phyloP scores from a whole-genome alignment of 2,888 invertebrate species.

The Syritta pipiens region DNA sequence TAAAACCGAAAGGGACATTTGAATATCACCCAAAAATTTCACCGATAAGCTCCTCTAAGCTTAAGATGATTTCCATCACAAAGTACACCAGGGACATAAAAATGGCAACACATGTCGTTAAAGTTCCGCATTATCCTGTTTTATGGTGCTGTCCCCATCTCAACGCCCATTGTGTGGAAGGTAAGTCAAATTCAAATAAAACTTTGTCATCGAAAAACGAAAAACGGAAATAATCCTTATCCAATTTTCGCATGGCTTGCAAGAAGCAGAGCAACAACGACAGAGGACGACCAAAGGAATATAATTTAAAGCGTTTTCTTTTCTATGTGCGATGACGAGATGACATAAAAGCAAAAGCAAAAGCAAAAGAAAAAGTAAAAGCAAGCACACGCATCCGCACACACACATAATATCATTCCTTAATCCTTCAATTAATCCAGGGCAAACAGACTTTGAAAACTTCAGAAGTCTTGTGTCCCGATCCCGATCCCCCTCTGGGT shows the following conservation, averaged over 20 bases:
- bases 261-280: neutral
- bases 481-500: too few relatives aligned
- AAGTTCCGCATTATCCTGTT: conserved; percentile 43
- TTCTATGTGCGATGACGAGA: neutral
- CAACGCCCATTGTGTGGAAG: conserved; percentile 21
- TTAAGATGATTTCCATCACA: neutral
- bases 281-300: conserved; percentile 1
- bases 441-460: conserved; percentile 1
- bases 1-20: conserved; percentile 11
- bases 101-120: conserved; percentile 33
- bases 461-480: neutral
- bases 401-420: conserved; percentile 10
- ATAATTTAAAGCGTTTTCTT: conserved; percentile 20
- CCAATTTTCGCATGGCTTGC: conserved; percentile 40
- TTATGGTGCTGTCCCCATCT: conserved; percentile 33
- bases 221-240: conserved; percentile 36
- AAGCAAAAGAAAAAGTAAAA: too few relatives aligned
- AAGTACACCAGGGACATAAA: conserved; percentile 15
- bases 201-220: conserved; percentile 23
- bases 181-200: conserved; percentile 47
- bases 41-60: conserved; percentile 10
- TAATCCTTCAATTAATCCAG: conserved; percentile 38
- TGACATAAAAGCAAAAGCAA: conserved; percentile 7
- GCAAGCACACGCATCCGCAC: too few relatives aligned
- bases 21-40: conserved; percentile 10